Percentiles rank a stretch among this genome's conserved stretches.
phyloP scores from a whole-genome alignment of 2,888 invertebrate genomes.

The Agrilus biguttatus region DNA sequence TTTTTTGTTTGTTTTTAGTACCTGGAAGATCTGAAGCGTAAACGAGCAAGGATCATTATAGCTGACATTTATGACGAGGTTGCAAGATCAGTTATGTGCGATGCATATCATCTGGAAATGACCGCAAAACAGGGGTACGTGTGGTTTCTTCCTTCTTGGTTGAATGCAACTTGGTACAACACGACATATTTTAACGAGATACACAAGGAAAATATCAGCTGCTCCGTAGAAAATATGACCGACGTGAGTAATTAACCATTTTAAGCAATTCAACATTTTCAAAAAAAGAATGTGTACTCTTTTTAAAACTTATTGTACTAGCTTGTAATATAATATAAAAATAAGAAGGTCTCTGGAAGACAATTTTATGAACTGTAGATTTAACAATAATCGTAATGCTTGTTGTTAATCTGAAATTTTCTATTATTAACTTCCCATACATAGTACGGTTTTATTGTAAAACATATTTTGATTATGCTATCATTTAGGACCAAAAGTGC shows the following conservation, averaged over 20 bases:
- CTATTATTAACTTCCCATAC: too few relatives aligned
- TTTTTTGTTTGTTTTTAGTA: conserved; percentile 33
- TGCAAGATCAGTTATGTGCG: conserved; percentile 66
- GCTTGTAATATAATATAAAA: too few relatives aligned
- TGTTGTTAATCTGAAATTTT: too few relatives aligned
- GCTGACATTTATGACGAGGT: conserved; percentile 63
- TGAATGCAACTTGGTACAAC: conserved; percentile 46
- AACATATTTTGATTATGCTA: too few relatives aligned
- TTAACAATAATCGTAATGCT: too few relatives aligned
- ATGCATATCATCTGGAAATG: conserved; percentile 58
- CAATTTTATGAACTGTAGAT: too few relatives aligned
- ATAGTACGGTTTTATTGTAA: too few relatives aligned
- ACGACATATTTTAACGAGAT: conserved; percentile 35
- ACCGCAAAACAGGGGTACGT: conserved; percentile 57
- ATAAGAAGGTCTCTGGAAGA: too few relatives aligned
- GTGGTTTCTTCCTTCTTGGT: conserved; percentile 75
- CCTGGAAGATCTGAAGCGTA: conserved; percentile 47
- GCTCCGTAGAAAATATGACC: conserved; percentile 46
- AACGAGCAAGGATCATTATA: conserved; percentile 61
- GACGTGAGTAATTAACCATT: conserved; percentile 22
- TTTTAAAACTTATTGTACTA: too few relatives aligned
- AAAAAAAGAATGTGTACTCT: too few relatives aligned
- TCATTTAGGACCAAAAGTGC: too few relatives aligned
- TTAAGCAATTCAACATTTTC: neutral
- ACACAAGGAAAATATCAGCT: conserved; percentile 34